These are phyloP conservation scores for Phoronis australis DNA, from an alignment of 2,888 invertebrate genomes.

Conservation along the genomic window DNA sequence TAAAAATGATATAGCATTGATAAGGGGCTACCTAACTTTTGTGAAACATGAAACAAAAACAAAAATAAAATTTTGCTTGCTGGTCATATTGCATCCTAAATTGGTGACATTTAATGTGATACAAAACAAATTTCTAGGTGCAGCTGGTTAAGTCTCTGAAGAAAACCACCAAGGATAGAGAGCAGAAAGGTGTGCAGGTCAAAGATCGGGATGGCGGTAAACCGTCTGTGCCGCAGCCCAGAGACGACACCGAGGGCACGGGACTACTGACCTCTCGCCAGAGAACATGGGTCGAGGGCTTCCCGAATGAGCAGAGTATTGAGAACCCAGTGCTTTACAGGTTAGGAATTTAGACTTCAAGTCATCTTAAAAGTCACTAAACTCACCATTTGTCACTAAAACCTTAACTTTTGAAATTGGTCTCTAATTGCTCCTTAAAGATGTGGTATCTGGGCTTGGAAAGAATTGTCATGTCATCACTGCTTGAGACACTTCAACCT, in stretches of 20 bases:
- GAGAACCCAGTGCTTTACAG: constrained; percentile 51
- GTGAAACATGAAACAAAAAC: too few species aligned
- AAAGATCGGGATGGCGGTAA: constrained; percentile 13
- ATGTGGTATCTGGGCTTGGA: too few species aligned
- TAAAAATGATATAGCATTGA: too few species aligned
- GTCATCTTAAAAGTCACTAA: not conserved
- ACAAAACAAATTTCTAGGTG: constrained; percentile 30
- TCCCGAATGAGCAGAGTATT: constrained; percentile 45
- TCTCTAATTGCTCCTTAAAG: too few species aligned
- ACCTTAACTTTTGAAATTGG: too few species aligned
- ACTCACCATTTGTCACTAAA: too few species aligned
- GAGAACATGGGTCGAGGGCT: constrained; percentile 43
- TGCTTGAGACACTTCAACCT: too few species aligned
- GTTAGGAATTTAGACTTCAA: constrained; percentile 19
- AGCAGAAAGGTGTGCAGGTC: not conserved
- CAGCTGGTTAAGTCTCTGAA: constrained; percentile 25
- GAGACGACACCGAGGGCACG: constrained; percentile 25
- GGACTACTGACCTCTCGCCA: constrained; percentile 43
- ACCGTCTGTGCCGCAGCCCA: constrained; percentile 32
- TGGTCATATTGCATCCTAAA: too few species aligned
- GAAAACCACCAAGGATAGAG: constrained; percentile 10
- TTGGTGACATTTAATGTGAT: too few species aligned
- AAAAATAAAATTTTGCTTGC: too few species aligned
- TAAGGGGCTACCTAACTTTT: too few species aligned
- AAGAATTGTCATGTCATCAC: too few species aligned